Evolutionary conservation across 2,888 invertebrate species (phyloP), one percentile per base, ranked within the genome.

Genomic region (Eugnorisma glareosa): DNA sequence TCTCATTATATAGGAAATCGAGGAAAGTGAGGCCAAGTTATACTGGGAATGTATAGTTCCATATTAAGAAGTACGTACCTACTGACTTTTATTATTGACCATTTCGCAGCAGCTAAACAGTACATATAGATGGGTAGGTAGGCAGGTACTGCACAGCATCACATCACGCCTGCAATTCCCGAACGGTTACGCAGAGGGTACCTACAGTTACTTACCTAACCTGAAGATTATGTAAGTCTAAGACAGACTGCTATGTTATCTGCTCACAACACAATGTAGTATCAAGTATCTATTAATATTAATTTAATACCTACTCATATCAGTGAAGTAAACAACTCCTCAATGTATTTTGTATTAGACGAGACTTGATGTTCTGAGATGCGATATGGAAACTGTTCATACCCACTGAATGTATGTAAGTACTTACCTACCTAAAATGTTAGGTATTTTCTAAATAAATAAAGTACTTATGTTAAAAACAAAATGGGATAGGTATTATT

Each of bases 271-370:
- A 75, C 74, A 64, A 73, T 73, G 75, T 75, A 40, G 35, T 40
- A 57, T 40, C 5, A 59, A 35, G 21, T 31, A 45, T 40, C 24
- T 57, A 67, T 61, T 77, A 67, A 48, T 43, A 31, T 51, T 43
- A 43, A 43, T 28, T 51, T 43, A 43, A 43, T 28, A 48, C 18
- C 21, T n/a, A 48, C n/a, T 10, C 8, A 13, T 51, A 31, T 54
- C 28, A 31, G 37, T 68, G 18, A 43, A 54, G 69, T 77, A 78
- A 64, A 69, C 63, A 63, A 69, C n/a, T 59, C 1, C 51, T 78
- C 77, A 77, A 78, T 54, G 24, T 68, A 31, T 63, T 77, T 78
- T 63, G 24, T 77, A 21, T 77, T 78, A 66, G 45, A 67, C 57
- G 18, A 43, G 67, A n/a, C n/a, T 67, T 43, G 61, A 51, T 51